Conservation (phyloP, 2,113 vertebrate genomes). For the Daboia siamensis region DNA sequence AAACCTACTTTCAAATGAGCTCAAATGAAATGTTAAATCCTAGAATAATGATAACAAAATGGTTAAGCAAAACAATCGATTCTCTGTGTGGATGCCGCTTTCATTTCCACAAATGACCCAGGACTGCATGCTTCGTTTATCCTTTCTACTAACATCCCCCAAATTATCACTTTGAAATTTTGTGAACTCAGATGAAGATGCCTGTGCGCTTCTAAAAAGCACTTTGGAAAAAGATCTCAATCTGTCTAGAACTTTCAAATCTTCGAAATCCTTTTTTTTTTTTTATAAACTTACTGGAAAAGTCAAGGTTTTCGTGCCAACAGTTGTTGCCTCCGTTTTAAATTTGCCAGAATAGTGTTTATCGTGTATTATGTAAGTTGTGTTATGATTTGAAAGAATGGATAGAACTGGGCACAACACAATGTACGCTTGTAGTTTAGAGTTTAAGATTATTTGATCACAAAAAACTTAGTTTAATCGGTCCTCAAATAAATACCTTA, state of each 20-base stretch:
- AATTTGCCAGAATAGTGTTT: neutral
- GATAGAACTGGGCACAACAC: neutral
- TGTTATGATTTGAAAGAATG: neutral
- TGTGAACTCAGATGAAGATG: neutral
- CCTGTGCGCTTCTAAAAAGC: neutral
- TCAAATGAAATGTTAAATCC: neutral
- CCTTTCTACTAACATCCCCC: conserved; percentile 18
- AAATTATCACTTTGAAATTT: conserved; percentile 4
- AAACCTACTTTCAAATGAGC: neutral
- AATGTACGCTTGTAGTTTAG: neutral
- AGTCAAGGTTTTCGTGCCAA: neutral
- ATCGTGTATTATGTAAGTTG: neutral
- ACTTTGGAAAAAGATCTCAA: neutral
- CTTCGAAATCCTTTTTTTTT: conserved; percentile 6
- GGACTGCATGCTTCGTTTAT: conserved; percentile 37
- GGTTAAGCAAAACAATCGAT: neutral
- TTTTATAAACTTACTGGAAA: neutral
- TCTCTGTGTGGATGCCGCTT: neutral
- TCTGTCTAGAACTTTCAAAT: conserved; percentile 18
- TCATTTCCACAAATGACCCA: conserved; percentile 39
- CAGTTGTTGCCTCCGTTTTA: neutral
- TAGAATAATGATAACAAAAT: neutral
- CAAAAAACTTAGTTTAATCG: neutral
- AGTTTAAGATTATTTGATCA: neutral
- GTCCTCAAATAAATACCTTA: neutral